Conservation (phyloP, 2,797 vertebrate species). For the Hoplostethus atlanticus region DNA sequence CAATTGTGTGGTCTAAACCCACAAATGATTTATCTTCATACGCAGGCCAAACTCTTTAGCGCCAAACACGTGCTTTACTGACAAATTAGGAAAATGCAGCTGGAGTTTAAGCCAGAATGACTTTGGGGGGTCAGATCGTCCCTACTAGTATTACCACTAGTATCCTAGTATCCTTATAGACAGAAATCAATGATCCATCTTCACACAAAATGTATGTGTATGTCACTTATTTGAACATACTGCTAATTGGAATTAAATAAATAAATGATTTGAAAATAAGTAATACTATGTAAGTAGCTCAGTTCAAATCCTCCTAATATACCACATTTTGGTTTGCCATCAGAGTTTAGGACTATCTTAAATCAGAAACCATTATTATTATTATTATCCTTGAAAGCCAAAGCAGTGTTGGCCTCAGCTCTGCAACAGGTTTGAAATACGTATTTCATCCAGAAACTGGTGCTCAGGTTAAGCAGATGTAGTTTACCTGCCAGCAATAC, state of each 20-base stretch:
- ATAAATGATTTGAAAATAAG: no score
- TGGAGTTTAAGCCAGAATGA: neutral
- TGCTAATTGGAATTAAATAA: no score
- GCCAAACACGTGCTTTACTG: conserved; percentile 15
- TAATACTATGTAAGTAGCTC: neutral
- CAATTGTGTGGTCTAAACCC: neutral
- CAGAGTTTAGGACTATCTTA: neutral
- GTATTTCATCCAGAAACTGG: neutral
- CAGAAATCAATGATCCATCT: neutral
- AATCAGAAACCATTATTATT: neutral
- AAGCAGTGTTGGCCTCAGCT: neutral
- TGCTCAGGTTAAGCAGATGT: neutral
- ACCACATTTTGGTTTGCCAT: neutral
- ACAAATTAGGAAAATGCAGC: neutral
- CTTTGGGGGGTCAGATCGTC: neutral
- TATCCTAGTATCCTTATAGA: neutral
- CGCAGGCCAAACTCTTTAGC: neutral
- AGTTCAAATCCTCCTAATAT: neutral
- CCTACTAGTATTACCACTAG: neutral
- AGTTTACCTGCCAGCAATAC: neutral
- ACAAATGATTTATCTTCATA: neutral
- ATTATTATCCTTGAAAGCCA: neutral
- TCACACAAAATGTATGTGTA: no score
- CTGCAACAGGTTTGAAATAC: neutral
- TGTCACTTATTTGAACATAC: no score